Conservation (phyloP, 2,888 invertebrate species). For the Drosophila cognata region DNA sequence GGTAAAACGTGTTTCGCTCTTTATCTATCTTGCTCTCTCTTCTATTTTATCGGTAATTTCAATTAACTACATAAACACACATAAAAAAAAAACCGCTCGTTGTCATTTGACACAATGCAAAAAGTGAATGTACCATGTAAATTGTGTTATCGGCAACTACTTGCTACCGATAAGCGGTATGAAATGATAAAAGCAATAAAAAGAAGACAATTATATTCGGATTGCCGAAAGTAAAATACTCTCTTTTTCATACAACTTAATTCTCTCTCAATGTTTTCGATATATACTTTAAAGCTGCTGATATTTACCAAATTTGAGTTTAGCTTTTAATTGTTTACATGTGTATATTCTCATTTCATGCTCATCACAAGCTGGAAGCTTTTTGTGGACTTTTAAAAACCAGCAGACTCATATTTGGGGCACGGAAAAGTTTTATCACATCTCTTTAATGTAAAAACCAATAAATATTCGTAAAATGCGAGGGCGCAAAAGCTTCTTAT, state of each 20-base stretch:
- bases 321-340: neutral
- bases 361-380: neutral
- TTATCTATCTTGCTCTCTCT: constrained; percentile 5
- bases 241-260: constrained; percentile 2
- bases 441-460: neutral
- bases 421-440: constrained; percentile 1
- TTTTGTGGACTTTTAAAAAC: neutral
- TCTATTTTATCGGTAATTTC: constrained; percentile 38
- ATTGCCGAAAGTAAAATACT: constrained; percentile 9
- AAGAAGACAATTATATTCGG: neutral
- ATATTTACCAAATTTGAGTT: neutral
- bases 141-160: constrained; percentile 61
- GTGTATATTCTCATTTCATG: neutral
- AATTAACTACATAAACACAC: constrained; percentile 42
- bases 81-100: neutral
- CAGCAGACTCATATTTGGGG: neutral
- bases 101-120: constrained; percentile 48
- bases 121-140: constrained; percentile 55
- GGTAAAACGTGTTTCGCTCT: constrained; percentile 69
- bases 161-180: constrained; percentile 41
- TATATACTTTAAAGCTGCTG: neutral
- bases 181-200: constrained; percentile 28
- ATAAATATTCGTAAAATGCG: constrained; percentile 9
- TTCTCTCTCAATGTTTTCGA: neutral
- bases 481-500: constrained; percentile 34